These are phyloP conservation scores for Cryptocheilus praepositus DNA, from an alignment of 2,888 invertebrate genomes.

Conservation along the genomic window DNA sequence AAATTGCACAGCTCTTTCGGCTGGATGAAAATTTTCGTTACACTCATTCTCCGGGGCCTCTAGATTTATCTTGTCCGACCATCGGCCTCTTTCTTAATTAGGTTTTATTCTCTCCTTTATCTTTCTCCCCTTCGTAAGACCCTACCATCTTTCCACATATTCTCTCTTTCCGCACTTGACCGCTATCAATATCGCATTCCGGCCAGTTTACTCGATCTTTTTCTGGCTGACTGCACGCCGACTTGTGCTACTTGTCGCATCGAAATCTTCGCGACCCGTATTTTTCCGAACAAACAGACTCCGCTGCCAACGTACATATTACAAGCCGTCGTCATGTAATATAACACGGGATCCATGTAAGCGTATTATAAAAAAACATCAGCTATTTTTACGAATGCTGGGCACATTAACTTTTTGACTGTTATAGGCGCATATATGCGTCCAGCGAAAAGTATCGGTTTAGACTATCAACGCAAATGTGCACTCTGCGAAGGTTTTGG, in stretches of 20 bases:
- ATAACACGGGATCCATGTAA: too few species aligned
- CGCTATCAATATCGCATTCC: constrained; percentile 4
- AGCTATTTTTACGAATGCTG: too few species aligned
- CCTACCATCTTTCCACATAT: too few species aligned
- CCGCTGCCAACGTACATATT: constrained; percentile 15
- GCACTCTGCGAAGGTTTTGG: too few species aligned
- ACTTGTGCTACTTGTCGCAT: not conserved
- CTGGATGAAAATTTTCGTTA: too few species aligned
- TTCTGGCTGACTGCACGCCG: not conserved
- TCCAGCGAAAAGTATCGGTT: too few species aligned
- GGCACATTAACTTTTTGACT: too few species aligned
- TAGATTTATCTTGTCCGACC: constrained; percentile 29
- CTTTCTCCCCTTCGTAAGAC: not conserved
- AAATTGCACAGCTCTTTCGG: too few species aligned
- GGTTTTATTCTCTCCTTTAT: constrained; percentile 31
- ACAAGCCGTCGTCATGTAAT: too few species aligned
- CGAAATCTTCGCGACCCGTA: constrained; percentile 8
- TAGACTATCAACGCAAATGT: too few species aligned
- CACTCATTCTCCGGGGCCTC: not conserved
- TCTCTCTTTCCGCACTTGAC: not conserved
- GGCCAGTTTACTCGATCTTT: not conserved
- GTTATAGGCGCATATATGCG: too few species aligned
- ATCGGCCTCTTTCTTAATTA: constrained; percentile 48
- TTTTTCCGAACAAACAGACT: not conserved
- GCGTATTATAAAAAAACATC: too few species aligned